Base-by-base conservation (phyloP, 2,888 invertebrate species). In the Diabrotica balteata region DNA sequence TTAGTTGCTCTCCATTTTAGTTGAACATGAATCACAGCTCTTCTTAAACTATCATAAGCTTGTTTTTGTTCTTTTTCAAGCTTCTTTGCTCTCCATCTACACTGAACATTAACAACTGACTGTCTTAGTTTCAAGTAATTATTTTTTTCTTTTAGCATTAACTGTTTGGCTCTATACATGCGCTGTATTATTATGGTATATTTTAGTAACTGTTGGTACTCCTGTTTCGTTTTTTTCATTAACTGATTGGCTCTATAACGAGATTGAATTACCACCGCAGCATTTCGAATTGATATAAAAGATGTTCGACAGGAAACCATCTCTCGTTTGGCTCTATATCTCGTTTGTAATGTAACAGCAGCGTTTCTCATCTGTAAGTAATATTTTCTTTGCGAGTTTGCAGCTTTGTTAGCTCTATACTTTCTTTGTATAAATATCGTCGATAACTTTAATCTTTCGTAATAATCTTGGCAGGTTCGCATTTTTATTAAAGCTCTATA, bases 361-460 rank as follows among this genome's bases (percentile, higher is more conserved):
- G 86, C 68, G 22, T 66, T 42, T 65, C 65, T 73, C 8, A 75
- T 47, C 46, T 66, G 42, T 54, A 61, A 61, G 65, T 66, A 77
- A 7, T 57, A 4, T 7, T 17, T 47, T 66, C 72, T 69, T 32
- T 66, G 44, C 50, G 51, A n/a, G 69, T 69, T 82, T 80, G 86
- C 86, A 42, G 82, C 60, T 52, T 80, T 81, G 7, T 81, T 79
- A 0, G 87, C 86, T 73, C 86, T 85, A 76, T 86, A 85, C 80
- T 83, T 86, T 63, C 80, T 82, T 74, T 91, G 90, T 57, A 90
- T 78, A 3, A 73, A 71, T 10, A 86, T 78, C 43, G 85, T 82
- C 9, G 84, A 78, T 22, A 80, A 77, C 54, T 83, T 85, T 51
- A 83, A 78, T 51, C 76, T 64, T 1, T 83, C 52, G 72, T 82